Evolutionary conservation across 2,113 vertebrate species (phyloP), one percentile per base, ranked within the genome.

Genomic region (Anseranas semipalmata): DNA sequence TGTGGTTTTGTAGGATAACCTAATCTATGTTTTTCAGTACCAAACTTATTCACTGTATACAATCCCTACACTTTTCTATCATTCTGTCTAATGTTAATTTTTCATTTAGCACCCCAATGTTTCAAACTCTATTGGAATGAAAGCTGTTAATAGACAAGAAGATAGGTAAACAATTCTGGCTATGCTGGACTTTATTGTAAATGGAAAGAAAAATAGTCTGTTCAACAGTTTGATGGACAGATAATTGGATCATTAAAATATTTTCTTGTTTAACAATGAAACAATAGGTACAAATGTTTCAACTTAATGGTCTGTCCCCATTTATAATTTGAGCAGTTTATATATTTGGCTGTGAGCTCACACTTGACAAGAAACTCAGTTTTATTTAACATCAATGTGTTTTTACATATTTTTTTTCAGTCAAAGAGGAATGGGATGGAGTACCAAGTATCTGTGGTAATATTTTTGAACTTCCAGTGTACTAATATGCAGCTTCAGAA

Each of bases 231-330:
- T 86, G 10, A 6, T 74, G 24, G 32, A 48, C 32, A 65, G 37
- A 65, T 53, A 85, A 53, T 43, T 68, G n/a, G 17, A 41, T 15
- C 7, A 8, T 33, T 22, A 55, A 89, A 70, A 43, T 66, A 32
- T 65, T 65, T 82, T 74, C 6, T 74, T 13, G 2, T 83, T 74
- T 48, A 74, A 77, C 3, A 53, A n/a, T 43, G 7, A 82, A 85
- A 59, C 0, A 0, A n/a, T n/a, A 73, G 14, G 37, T 5, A 48
- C 22, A 55, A 59, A 78, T 35, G 3, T 46, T 71, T 85, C 56
- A 55, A 39, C 59, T 76, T 20, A 73, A 48, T 74, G 6, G 33
- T 67, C 20, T 63, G 37, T 32, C 32, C 19, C 8, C 65, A 45
- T 91, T 70, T 74, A 35, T 43, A 17, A 43, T 59, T 30, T 60